phyloP scores from a whole-genome alignment of 2,797 vertebrate genomes.

The Micromesistius poutassou region DNA sequence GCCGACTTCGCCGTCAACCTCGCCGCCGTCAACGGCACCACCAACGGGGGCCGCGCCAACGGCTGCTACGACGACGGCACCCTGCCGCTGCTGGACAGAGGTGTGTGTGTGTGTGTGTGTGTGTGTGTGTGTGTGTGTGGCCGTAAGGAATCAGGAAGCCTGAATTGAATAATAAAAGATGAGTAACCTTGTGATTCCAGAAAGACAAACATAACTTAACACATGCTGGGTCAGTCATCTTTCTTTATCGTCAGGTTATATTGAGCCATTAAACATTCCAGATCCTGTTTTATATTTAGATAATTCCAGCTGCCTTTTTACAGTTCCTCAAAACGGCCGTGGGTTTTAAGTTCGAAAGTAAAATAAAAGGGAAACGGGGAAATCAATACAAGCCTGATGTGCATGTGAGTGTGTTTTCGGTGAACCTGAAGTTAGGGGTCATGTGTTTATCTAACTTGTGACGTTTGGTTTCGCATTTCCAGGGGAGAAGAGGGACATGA shows the following conservation, averaged over 20 bases:
- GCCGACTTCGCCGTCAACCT: conserved; percentile 89
- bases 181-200: too few species aligned
- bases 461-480: conserved; percentile 30
- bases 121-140: background rate
- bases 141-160: too few species aligned
- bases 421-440: background rate
- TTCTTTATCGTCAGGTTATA: too few species aligned
- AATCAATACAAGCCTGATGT: background rate
- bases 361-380: background rate
- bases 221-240: too few species aligned
- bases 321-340: too few species aligned
- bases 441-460: background rate
- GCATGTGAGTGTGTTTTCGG: too few species aligned
- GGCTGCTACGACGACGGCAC: conserved; percentile 91
- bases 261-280: too few species aligned
- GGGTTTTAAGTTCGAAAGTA: background rate
- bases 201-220: too few species aligned
- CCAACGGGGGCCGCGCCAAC: conserved; percentile 75
- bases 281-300: too few species aligned
- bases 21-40: conserved; percentile 66
- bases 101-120: conserved; percentile 49
- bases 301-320: too few species aligned
- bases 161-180: background rate
- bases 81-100: conserved; percentile 90
- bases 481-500: conserved; percentile 89